Conservation (phyloP, 2,113 vertebrate species). For the Mastomys natalensis region DNA sequence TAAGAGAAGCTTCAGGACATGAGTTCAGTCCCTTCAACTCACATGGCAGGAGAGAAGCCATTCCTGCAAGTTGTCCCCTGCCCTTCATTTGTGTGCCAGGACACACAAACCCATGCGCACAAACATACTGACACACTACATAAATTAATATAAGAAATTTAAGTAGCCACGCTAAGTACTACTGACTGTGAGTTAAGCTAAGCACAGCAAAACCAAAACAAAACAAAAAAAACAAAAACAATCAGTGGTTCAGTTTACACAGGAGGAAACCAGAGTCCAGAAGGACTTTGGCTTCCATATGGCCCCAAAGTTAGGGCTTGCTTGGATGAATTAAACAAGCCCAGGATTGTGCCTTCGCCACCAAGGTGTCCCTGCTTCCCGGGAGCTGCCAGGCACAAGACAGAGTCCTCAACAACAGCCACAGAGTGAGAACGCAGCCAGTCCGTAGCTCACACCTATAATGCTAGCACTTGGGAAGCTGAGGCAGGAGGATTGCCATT, state of each 20-base stretch:
- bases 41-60: background rate
- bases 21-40: background rate
- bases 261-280: background rate
- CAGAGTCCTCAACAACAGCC: background rate
- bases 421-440: background rate
- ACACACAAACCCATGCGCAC: background rate
- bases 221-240: background rate
- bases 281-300: background rate
- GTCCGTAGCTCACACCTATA: background rate
- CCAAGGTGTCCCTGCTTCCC: background rate
- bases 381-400: background rate
- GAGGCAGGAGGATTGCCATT: background rate
- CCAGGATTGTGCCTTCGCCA: background rate
- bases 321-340: background rate
- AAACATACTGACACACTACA: background rate
- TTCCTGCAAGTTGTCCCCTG: background rate
- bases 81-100: too few species aligned
- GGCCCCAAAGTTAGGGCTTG: accelerated
- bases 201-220: background rate
- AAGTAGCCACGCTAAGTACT: too few species aligned
- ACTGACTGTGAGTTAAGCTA: accelerated
- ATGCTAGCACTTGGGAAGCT: background rate
- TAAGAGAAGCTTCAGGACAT: background rate
- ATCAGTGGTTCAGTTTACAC: background rate
- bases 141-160: background rate